Evolutionary conservation across 2,113 vertebrate genomes (phyloP).

Genomic region (Lagopus muta): DNA sequence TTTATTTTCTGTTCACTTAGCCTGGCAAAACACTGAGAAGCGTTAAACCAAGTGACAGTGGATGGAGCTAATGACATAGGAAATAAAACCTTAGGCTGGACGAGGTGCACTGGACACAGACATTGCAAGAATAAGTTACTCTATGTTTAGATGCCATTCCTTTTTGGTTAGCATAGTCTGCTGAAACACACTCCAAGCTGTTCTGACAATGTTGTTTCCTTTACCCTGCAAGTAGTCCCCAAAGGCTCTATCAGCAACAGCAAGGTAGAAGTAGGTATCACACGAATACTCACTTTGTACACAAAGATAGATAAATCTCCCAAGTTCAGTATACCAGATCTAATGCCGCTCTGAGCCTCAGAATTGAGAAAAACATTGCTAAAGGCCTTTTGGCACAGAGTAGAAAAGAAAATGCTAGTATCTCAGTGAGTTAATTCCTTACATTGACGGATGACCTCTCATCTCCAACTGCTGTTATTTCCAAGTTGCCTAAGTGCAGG

Average conservation of each 20-base stretch:
- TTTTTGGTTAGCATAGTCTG: background rate
- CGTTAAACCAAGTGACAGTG: background rate
- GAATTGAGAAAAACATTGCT: background rate
- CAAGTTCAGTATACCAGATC: background rate
- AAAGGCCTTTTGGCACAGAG: background rate
- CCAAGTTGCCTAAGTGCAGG: constrained; percentile 93
- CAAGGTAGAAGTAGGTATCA: background rate
- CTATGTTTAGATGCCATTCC: background rate
- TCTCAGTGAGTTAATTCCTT: constrained; percentile 63
- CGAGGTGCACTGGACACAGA: background rate
- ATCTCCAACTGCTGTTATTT: constrained; percentile 80
- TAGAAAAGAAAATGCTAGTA: background rate
- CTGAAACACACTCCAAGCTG: background rate
- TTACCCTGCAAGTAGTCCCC: background rate
- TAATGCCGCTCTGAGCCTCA: background rate
- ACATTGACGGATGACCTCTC: constrained; percentile 89
- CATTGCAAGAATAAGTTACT: background rate
- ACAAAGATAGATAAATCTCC: background rate
- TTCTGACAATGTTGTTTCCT: background rate
- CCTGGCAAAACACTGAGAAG: background rate
- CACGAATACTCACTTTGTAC: background rate
- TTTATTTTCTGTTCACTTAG: background rate
- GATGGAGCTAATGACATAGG: background rate
- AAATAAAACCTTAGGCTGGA: background rate
- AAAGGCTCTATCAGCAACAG: background rate